Conservation (phyloP, 2,113 vertebrate species). For the Odobenus rosmarus region DNA sequence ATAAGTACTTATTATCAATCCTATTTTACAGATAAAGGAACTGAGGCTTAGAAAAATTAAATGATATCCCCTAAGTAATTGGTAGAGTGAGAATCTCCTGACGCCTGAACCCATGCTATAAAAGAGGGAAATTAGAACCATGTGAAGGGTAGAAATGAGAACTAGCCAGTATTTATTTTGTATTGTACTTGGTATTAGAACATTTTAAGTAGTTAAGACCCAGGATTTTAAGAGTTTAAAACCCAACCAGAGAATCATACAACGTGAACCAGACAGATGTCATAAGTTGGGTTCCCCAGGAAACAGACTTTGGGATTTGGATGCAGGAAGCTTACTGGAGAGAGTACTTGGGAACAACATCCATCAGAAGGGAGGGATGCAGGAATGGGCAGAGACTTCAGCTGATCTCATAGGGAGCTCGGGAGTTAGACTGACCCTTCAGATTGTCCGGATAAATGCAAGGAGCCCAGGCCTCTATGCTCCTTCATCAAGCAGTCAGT, state of each 20-base stretch:
- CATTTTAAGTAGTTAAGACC: not conserved
- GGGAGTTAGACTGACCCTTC: not conserved
- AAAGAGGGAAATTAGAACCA: not conserved
- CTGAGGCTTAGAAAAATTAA: not conserved
- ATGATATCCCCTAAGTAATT: not conserved
- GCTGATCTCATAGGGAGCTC: not conserved
- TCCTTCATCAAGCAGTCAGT: not conserved
- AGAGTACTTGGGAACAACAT: not conserved
- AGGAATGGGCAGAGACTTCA: not conserved
- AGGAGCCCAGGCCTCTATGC: not conserved
- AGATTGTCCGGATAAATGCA: not conserved
- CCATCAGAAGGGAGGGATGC: not conserved
- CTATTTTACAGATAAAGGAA: conserved; percentile 13
- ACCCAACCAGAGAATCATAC: not conserved
- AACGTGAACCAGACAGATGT: not conserved
- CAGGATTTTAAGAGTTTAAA: conserved; percentile 37
- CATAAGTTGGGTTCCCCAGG: not conserved
- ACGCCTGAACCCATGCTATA: not conserved
- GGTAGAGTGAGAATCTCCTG: not conserved
- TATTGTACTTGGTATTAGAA: not conserved
- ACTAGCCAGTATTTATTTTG: not conserved
- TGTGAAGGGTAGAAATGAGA: conserved; percentile 41
- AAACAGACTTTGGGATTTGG: not conserved
- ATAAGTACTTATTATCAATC: not conserved
- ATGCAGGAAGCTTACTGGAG: not conserved